phyloP scores from a whole-genome alignment of 2,797 vertebrate genomes.

The Enteromius thamalakanensis region DNA sequence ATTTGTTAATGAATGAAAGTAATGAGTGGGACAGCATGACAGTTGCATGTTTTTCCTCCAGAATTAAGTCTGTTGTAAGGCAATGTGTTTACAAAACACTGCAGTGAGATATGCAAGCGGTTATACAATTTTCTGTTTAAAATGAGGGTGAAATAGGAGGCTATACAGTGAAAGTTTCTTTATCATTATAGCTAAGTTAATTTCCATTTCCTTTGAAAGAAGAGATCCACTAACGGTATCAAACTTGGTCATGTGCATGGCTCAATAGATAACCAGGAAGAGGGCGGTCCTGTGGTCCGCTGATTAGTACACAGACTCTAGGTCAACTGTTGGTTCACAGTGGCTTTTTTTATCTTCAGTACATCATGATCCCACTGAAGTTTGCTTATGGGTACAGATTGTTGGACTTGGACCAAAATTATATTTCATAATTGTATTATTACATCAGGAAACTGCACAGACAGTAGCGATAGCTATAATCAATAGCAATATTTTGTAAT shows the following conservation, averaged over 20 bases:
- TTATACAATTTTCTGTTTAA: not conserved
- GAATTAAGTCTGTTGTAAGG: not conserved
- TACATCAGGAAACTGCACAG: not conserved
- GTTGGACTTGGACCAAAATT: constrained; percentile 17
- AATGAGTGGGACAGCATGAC: not conserved
- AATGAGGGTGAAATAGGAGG: not conserved
- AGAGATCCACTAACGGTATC: constrained; percentile 26
- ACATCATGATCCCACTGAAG: constrained; percentile 37
- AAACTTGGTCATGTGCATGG: constrained; percentile 26
- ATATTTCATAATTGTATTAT: constrained; percentile 6
- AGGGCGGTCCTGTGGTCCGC: constrained; percentile 49
- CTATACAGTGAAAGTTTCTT: not conserved
- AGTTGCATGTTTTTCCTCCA: not conserved
- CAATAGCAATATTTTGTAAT: not conserved
- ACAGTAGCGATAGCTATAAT: not conserved
- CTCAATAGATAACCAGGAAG: constrained; percentile 63
- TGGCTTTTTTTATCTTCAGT: constrained; percentile 22
- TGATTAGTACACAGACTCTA: constrained; percentile 62
- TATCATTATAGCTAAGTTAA: constrained; percentile 16
- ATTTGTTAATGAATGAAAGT: not conserved
- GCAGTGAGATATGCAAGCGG: constrained; percentile 1
- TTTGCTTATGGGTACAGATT: constrained; percentile 27
- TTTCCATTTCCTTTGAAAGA: constrained; percentile 30
- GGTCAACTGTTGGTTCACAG: constrained; percentile 10
- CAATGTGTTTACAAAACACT: constrained; percentile 18